Conservation (phyloP, 2,888 invertebrate genomes). For the Merodon equestris region DNA sequence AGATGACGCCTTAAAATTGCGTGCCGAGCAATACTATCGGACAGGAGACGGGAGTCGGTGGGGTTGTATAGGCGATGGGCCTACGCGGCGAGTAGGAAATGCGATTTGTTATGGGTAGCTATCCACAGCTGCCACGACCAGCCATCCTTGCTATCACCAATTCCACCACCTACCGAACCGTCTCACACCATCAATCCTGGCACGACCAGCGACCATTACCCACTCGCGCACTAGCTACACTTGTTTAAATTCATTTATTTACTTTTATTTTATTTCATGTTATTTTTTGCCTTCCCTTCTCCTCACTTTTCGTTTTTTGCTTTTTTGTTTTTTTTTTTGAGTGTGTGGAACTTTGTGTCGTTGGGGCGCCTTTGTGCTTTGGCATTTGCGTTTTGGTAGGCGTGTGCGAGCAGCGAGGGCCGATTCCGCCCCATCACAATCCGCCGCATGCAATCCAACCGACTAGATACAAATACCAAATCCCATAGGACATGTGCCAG, state of each 20-base stretch:
- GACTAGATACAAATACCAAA: slow-evolving; percentile 54
- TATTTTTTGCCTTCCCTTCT: no score
- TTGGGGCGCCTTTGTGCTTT: slow-evolving; percentile 48
- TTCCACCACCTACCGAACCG: neutral
- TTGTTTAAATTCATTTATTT: slow-evolving; percentile 65
- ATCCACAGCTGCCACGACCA: slow-evolving; percentile 14
- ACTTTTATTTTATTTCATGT: slow-evolving; percentile 44
- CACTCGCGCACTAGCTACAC: slow-evolving; percentile 17
- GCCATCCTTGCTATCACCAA: neutral
- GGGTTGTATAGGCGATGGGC: slow-evolving; percentile 18
- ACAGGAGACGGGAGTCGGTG: slow-evolving; percentile 21
- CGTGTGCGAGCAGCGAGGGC: slow-evolving; percentile 18
- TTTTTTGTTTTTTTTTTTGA: no score
- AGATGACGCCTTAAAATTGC: slow-evolving; percentile 69
- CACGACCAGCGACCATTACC: no score
- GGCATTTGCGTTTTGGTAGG: slow-evolving; percentile 43
- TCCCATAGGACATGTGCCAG: slow-evolving; percentile 65
- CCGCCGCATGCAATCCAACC: slow-evolving; percentile 43
- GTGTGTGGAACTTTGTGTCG: neutral
- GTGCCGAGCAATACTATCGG: slow-evolving; percentile 54
- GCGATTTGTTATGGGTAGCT: slow-evolving; percentile 56
- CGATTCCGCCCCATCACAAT: neutral
- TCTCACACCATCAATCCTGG: no score
- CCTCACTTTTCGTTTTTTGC: no score
- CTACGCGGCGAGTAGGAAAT: slow-evolving; percentile 47